Evolutionary conservation across 2,888 invertebrate genomes (phyloP).

Genomic region (Luperina nickerlii): DNA sequence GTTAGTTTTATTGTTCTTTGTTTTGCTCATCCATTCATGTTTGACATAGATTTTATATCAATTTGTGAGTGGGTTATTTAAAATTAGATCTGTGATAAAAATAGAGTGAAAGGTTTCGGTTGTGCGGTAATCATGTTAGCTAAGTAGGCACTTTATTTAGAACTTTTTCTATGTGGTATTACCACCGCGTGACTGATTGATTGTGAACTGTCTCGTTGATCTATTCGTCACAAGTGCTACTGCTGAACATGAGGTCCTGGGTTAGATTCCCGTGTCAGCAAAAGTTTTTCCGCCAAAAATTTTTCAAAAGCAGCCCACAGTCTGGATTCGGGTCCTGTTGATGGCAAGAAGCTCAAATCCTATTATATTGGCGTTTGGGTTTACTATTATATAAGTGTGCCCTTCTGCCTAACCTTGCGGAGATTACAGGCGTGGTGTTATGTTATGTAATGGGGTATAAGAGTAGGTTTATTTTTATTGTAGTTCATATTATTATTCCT

Average conservation of each 20-base stretch:
- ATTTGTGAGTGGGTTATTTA: slow-evolving; percentile 44
- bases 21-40: slow-evolving; percentile 53
- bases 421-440: background rate
- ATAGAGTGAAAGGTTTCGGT: slow-evolving; percentile 28
- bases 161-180: background rate
- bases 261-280: background rate
- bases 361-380: too few relatives aligned
- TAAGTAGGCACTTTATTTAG: background rate
- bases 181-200: too few relatives aligned
- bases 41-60: slow-evolving; percentile 51
- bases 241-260: background rate
- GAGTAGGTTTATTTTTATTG: background rate
- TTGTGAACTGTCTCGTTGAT: background rate
- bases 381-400: too few relatives aligned
- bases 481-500: background rate
- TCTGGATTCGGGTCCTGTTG: too few relatives aligned
- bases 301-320: background rate
- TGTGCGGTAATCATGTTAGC: background rate
- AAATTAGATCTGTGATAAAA: slow-evolving; percentile 23
- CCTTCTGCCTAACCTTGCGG: background rate
- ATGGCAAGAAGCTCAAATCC: too few relatives aligned
- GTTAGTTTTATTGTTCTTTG: slow-evolving; percentile 55
- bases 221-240: background rate
- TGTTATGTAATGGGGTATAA: background rate
- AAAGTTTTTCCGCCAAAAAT: background rate